phyloP scores from a whole-genome alignment of 35 echinoderm and acorn worm species.

The Apostichopus californicus region DNA sequence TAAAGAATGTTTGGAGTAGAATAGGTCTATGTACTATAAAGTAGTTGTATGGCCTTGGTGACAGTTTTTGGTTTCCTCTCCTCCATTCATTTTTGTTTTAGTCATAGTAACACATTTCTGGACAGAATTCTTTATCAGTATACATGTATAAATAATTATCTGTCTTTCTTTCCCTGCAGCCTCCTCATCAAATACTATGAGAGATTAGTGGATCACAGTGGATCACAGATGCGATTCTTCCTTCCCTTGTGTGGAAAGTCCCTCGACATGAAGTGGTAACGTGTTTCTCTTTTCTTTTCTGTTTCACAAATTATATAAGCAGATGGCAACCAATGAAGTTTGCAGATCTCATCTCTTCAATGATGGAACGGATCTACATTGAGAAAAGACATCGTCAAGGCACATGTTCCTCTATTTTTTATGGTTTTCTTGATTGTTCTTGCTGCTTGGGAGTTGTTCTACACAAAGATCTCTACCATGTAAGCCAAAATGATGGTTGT shows the following conservation, averaged over 20 bases:
- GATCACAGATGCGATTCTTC: conserved; percentile 16
- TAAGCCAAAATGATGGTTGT: too few relatives aligned
- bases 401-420: neutral
- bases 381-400: neutral
- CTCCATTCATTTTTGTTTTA: too few relatives aligned
- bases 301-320: too few relatives aligned
- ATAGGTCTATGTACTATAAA: too few relatives aligned
- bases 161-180: neutral
- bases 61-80: neutral
- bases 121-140: neutral
- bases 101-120: neutral
- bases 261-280: conserved; percentile 45
- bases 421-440: neutral
- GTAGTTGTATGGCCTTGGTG: neutral
- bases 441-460: neutral
- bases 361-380: too few relatives aligned
- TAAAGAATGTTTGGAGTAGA: too few relatives aligned
- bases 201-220: neutral
- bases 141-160: neutral
- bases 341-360: too few relatives aligned
- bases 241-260: conserved; percentile 47
- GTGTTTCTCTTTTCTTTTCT: neutral
- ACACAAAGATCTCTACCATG: too few relatives aligned
- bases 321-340: too few relatives aligned
- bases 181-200: conserved; percentile 33